These are phyloP conservation scores for Eleginops maclovinus DNA, from an alignment of 2,113 vertebrate genomes.

Conservation along the genomic window DNA sequence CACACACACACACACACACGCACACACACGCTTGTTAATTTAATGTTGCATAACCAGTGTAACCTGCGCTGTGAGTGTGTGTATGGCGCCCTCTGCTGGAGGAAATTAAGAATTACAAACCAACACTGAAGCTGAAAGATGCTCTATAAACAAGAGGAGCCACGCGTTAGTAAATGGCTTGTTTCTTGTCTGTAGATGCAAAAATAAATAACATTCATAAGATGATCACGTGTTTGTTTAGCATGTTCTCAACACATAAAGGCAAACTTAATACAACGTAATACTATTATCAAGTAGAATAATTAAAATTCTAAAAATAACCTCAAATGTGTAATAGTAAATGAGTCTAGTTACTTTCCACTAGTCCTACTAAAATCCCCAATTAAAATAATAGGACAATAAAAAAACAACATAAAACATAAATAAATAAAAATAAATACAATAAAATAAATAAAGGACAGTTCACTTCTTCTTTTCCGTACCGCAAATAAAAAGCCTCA, in stretches of 20 bases:
- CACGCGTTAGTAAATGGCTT: neutral
- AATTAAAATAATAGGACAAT: neutral
- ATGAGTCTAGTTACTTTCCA: neutral
- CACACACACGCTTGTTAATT: neutral
- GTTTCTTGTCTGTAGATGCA: neutral
- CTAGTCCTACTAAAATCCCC: neutral
- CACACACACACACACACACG: neutral
- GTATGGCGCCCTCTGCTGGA: conserved; percentile 56
- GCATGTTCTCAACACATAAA: no score
- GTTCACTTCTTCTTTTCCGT: neutral
- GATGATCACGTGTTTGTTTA: no score
- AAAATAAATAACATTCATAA: no score
- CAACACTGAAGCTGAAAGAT: conserved; percentile 8
- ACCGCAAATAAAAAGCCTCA: fast-evolving
- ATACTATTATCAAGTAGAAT: no score
- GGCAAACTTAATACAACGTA: no score
- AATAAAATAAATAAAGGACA: neutral
- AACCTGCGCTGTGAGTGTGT: neutral
- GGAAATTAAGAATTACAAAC: neutral
- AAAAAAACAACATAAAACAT: neutral
- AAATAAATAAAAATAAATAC: no score
- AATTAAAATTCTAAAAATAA: no score
- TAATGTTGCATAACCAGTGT: conserved; percentile 12
- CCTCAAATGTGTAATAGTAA: no score
- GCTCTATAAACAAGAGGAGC: fast-evolving